These are phyloP conservation scores for Catostomus latipinnis DNA, from an alignment of 2,797 vertebrate genomes.

Conservation along the genomic window DNA sequence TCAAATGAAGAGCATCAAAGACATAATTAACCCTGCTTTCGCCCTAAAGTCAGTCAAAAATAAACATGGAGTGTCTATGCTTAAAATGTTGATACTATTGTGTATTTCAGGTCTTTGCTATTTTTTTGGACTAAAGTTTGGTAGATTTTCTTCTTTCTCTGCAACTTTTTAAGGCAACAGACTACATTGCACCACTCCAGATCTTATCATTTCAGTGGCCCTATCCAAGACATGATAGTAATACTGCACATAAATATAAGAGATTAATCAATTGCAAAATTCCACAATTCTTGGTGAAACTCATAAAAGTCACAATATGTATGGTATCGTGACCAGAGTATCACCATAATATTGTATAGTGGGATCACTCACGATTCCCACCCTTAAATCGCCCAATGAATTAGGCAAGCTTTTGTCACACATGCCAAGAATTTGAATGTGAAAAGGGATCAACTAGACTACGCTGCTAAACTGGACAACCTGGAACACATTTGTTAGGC, in stretches of 20 bases:
- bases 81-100: no score
- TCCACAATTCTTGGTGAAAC: neutral
- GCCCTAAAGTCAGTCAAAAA: neutral
- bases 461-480: constrained; percentile 27
- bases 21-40: constrained; percentile 22
- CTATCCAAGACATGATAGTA: neutral
- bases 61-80: neutral
- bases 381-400: constrained; percentile 38
- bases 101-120: no score
- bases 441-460: constrained; percentile 41
- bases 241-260: neutral
- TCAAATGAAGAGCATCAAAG: constrained; percentile 7
- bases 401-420: constrained; percentile 38
- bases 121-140: no score
- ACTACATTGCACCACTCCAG: no score
- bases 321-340: constrained; percentile 22
- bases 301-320: neutral
- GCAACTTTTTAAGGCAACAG: no score
- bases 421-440: constrained; percentile 42
- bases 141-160: no score
- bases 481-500: constrained; percentile 29
- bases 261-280: neutral
- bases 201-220: no score
- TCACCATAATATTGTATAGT: constrained; percentile 21
- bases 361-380: constrained; percentile 30